Evolutionary conservation across 2,888 invertebrate species (phyloP), one percentile per base, ranked within the genome.

Genomic region (Apamea anceps): DNA sequence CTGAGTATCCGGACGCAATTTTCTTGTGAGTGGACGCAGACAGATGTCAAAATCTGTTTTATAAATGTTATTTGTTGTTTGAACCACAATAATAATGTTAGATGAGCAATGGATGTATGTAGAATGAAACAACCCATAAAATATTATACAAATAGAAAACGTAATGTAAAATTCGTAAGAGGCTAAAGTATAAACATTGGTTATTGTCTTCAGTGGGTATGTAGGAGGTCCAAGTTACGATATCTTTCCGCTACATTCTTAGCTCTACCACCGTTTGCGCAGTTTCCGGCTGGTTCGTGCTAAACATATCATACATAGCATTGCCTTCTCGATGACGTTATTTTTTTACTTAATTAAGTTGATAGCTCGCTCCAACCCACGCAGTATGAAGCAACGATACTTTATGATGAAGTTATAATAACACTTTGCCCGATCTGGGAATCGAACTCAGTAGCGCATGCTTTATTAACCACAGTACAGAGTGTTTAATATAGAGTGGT

Each of bases 1-100:
- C 42, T 13, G 45, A 48, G 57, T 72, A 73, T 18, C n/a, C 51
- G 15, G 37, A n/a, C 63, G 54, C n/a, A 54, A 78, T 84, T 65
- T 74, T 63, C 28, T 68, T n/a, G 15, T 32, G 12, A 51, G 54
- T 72, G 48, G 32, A 57, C 32, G 25, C 18, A 51, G 57, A 77
- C 37, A 65, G 32, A 57, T n/a, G 25, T 37, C 32, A n/a, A 60
- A 62, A 57, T 72, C 13, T 32, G n/a, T 37, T 68, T 62, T 65
- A 71, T 32, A 32, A 32, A 32, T 77, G 37, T 37, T 57, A 45
- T 74, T 51, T 72, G n/a, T 70, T 42, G 57, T 54, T 70, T 63
- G 51, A 60, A 28, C 21, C 15, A 48, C 42, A 75, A 60, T 21
- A 32, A 67, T 66, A 66, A 54, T 51, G 15, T 15, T 15, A 10